Base-by-base conservation (phyloP, 2,113 vertebrate genomes). In the Macquaria ambigua region DNA sequence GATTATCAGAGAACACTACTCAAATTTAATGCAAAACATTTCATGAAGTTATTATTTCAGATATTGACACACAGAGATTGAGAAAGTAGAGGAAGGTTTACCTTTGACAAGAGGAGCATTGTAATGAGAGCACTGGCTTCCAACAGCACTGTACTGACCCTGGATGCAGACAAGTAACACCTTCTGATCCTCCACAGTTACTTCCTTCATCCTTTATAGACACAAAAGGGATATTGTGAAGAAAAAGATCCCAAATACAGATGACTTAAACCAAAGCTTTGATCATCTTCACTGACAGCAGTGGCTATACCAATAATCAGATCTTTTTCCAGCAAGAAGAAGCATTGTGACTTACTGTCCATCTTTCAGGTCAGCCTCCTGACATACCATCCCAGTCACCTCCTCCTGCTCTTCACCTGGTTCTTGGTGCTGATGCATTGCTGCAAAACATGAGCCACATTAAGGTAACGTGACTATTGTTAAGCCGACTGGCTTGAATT, bases 41-140 rank as follows among this genome's bases (percentile, higher is more conserved):
- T 14, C 1, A 2, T 20, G 0, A n/a, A 14, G 11, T 4, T 7
- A 18, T 11, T 5, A 0, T 8, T 43, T 31, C 4, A 43, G 2
- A 50, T 66, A 15, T 21, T n/a, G 12, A 0, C 61, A 0, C 34
- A 50, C 3, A 16, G 4, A 74, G n/a, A 28, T 20, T 31, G 50
- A 63, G 28, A 43, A 16, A 0, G 4, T 14, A 46, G 15, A 8
- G 1, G 4, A 28, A 41, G n/a, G n/a, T 62, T 86, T 90, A 97
- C 97, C 97, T 96, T 96, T 97, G 78, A 95, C 87, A 39, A 98
- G 95, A 0, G 97, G 96, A 6, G 95, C 97, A 1, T 94, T 96
- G 0, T 96, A 96, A 74, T 98, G 97, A 11, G 97, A 92, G 69
- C 97, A 98, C 66, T n/a, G 90, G 93, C 93, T 95, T 53, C 97